Evolutionary conservation across 2,797 vertebrate species (phyloP), one percentile per base, ranked within the genome.

Genomic region (Anguilla anguilla): DNA sequence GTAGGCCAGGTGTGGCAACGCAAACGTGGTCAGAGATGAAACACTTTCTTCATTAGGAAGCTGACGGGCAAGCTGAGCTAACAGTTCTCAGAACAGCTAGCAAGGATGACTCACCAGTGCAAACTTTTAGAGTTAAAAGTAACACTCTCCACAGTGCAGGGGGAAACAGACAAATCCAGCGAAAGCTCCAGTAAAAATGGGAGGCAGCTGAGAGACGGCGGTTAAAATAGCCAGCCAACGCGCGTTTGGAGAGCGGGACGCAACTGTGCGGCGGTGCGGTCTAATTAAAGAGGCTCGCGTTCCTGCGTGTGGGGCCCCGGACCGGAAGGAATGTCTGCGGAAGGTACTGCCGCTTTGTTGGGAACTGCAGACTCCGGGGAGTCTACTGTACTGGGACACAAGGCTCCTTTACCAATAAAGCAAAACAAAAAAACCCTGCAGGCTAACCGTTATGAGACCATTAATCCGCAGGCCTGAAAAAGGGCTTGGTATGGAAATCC

Each of bases 281-380:
- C 53, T 57, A 83, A 83, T 83, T 53, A 53, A 57, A 57, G 49
- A 55, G 53, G 51, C 51, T n/a, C 10, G 6, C 77, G 39, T 79
- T 46, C 74, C 74, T 22, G 35, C 22, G 74, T 49, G 77, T 11
- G 77, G 77, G 77, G 77, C 77, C 19, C 43, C 6, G 77, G 77
- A n/a, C 77, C 10, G 43, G 77, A 81, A 81, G 43, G 77, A 81
- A 49, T 57, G 82, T 83, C 82, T 53, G 82, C 82, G 28, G 82
- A 83, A 83, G 49, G 82, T 31, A 28, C 57, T 53, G 57, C 13
- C 10, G 13, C 82, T 55, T 22, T 0, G 82, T 82, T 46, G 51
- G 82, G 10, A 31, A 31, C n/a, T 55, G 82, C 51, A n/a, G 51
- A 15, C 82, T 31, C 82, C 82, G 28, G 82, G 82, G 82, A 83